Conservation (phyloP, 2,888 invertebrate species). For the Crematogaster levior region DNA sequence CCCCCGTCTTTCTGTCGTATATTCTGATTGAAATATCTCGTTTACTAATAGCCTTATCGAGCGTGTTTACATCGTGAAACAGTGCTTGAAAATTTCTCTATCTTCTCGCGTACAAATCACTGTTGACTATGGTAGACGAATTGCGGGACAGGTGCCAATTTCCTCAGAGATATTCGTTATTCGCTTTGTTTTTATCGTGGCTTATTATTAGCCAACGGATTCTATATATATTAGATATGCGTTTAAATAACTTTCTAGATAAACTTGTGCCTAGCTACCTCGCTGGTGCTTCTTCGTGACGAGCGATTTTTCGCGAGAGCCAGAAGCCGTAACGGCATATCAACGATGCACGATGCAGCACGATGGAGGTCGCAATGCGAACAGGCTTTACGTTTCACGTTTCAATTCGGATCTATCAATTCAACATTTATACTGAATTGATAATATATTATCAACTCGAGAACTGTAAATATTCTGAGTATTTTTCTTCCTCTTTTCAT, state of each 20-base stretch:
- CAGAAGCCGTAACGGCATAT: conserved; percentile 45
- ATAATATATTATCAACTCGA: conserved; percentile 12
- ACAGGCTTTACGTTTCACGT: not conserved
- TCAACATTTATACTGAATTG: too few species aligned
- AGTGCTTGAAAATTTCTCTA: not conserved
- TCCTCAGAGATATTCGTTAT: conserved; percentile 14
- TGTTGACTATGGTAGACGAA: conserved; percentile 8
- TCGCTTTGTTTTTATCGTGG: conserved; percentile 29
- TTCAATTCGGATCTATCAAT: not conserved
- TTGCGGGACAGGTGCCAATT: conserved; percentile 26
- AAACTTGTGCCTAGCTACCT: not conserved
- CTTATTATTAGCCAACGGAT: conserved; percentile 13
- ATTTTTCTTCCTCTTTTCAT: not conserved
- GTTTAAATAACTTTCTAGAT: conserved; percentile 23
- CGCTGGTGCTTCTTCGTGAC: conserved; percentile 21
- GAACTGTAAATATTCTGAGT: not conserved
- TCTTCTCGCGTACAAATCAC: not conserved
- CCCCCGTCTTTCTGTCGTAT: too few species aligned
- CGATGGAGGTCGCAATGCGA: conserved; percentile 16
- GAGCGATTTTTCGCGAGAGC: conserved; percentile 33
- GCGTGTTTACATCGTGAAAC: not conserved
- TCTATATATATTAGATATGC: conserved; percentile 1
- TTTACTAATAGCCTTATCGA: not conserved
- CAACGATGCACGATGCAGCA: conserved; percentile 27
- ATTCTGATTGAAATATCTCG: not conserved